These are phyloP conservation scores for Protodeltote pygarga DNA, from an alignment of 2,888 invertebrate genomes.

Conservation along the genomic window DNA sequence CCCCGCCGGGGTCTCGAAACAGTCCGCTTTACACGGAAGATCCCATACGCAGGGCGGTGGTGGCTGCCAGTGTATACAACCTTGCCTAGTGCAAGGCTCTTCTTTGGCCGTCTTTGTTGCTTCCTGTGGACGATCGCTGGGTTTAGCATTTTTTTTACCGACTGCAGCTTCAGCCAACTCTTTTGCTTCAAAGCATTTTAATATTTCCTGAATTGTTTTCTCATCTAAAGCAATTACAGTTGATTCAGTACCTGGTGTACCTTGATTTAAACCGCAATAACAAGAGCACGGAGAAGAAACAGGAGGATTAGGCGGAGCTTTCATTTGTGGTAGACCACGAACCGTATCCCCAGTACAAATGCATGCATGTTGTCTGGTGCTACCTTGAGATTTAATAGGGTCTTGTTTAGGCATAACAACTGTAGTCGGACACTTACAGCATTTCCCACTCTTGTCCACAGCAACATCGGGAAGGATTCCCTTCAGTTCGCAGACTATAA, in stretches of 20 bases:
- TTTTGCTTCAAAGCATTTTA: constrained; percentile 63
- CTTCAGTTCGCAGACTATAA: constrained; percentile 81
- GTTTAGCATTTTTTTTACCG: constrained; percentile 48
- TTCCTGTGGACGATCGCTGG: constrained; percentile 59
- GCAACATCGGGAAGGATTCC: constrained; percentile 67
- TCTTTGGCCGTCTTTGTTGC: constrained; percentile 53
- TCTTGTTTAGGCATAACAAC: constrained; percentile 35
- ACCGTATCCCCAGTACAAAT: constrained; percentile 32
- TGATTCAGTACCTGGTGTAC: constrained; percentile 42
- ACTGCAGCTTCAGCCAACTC: constrained; percentile 54
- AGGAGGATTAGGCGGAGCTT: constrained; percentile 12
- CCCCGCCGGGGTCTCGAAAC: constrained; percentile 71
- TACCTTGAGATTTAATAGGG: constrained; percentile 10
- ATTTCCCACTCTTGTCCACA: constrained; percentile 63
- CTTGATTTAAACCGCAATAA: constrained; percentile 28
- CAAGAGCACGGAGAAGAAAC: constrained; percentile 50
- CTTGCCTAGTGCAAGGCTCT: constrained; percentile 70
- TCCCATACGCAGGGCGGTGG: constrained; percentile 79
- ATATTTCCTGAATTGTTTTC: constrained; percentile 60
- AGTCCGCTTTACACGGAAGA: constrained; percentile 78
- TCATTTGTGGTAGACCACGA: no score
- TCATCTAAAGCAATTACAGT: constrained; percentile 66
- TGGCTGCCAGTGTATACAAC: constrained; percentile 76
- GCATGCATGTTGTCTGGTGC: constrained; percentile 35
- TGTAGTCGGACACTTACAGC: constrained; percentile 73